Evolutionary conservation across 2,113 vertebrate species (phyloP), one percentile per base, ranked within the genome.

Genomic region (Brienomyrus longianalis): DNA sequence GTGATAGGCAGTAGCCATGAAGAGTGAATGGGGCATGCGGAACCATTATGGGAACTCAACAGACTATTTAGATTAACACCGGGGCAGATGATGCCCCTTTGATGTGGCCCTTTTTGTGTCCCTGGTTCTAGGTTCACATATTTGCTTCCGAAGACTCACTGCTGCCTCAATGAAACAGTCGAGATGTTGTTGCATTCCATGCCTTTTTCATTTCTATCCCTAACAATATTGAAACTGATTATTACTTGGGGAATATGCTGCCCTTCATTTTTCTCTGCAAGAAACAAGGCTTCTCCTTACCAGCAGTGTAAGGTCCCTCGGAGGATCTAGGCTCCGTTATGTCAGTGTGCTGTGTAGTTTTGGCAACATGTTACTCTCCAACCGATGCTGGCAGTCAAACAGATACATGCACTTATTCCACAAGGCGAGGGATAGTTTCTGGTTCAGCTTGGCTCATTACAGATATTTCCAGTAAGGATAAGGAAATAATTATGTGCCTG

Each of bases 21-120:
- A 88, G 43, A 50, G 45, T 86, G 83, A 86, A 27, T 6, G 45
- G 89, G 59, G 39, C 87, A 17, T 48, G 56, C 88, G 89, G 74
- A 35, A 21, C 89, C 88, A 56, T 85, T 88, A 62, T 92, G 91
- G 70, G 11, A 88, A 90, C 88, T 89, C 83, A 92, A 92, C 89
- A 91, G 91, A 91, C 91, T 93, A 93, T 94, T 94, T 94, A 90
- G 91, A 95, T 95, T 95, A 95, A 90, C 80, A 88, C 88, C 83
- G 90, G 94, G 93, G 95, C 93, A 94, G 91, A 92, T 90, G 90
- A 93, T 89, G 74, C 48, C 5, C 51, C 93, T 95, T 95, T 94
- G 93, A 94, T 93, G 90, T 48, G 88, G 23, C 88, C 90, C 11
- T 95, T 95, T 95, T 95, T 93, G 94, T 94, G 92, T 94, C 92